Evolutionary conservation across 2,888 invertebrate species (phyloP), one percentile per base, ranked within the genome.

Genomic region (Hypercompe scribonia): DNA sequence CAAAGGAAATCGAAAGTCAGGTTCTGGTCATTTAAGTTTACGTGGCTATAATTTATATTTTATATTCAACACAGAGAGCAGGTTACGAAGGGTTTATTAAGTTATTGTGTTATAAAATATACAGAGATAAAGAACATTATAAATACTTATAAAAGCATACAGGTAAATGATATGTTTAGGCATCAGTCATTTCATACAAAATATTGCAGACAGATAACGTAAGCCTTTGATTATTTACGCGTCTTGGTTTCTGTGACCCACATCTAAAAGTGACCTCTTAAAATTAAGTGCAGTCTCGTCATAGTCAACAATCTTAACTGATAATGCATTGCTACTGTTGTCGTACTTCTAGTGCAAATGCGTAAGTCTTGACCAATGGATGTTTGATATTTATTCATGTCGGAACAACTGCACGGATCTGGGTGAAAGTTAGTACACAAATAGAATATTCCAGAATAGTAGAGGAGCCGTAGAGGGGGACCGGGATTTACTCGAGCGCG

Each of bases 121-220:
- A 33, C 7, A 46, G 13, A 66, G 21, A 31, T 42, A 33, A 66
- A 66, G 21, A 46, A 66, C 42, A 66, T 31, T 7, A 46, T 46
- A 46, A 33, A 46, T 46, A 66, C 21, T 33, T 46, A 66, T 33
- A 66, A 46, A 24, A 66, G 42, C 42, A 42, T 66, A 46, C 46
- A 46, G 66, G 28, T 46, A 46, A 66, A 39, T 39, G 4, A 39
- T 7, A 39, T 39, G 39, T 31, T 21, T 21, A 46, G 21, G 66
- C 5, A 24, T 66, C 66, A 66, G 28, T 66, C 66, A n/a, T n/a
- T n/a, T n/a, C n/a, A n/a, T n/a, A n/a, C n/a, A 3, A 24, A 50
- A 50, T 24, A 24, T 50, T 46, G 46, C 18, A 46, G 18, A 18
- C 46, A 28, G 8, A 13, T 54, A 61, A 31, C 3, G 15, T 31